Base-by-base conservation (phyloP, 2,888 invertebrate species). In the Lycaena phlaeas region DNA sequence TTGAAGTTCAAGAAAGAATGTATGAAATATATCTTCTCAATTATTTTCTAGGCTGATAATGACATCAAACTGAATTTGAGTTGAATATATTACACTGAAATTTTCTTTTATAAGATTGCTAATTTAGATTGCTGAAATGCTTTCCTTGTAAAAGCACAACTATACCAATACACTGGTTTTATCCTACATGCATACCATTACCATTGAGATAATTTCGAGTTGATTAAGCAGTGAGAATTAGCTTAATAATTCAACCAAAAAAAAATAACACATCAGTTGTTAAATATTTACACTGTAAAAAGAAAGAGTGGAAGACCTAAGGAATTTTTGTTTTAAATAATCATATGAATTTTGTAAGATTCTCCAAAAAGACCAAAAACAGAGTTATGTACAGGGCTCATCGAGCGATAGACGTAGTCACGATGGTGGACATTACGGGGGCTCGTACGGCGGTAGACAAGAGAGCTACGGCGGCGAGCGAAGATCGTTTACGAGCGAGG, bases 371-470 rank as follows among this genome's bases (percentile, higher is more conserved):
- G 74, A 68, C 63, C 61, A 68, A 68, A 74, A 70, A 59, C 12
- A 71, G 77, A 78, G 63, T 81, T 82, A 61, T 85, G 77, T 84
- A 76, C 85, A 85, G 85, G 85, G 84, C 55, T 77, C 81, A 38
- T 75, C 82, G 68, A 77, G 79, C 61, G 84, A 81, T 72, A 85
- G 85, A 82, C 79, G 85, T 71, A 85, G 85, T 72, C 82, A 86
- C 77, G 87, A 86, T 63, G 81, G 84, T 63, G 78, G 85, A 53
- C 85, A 86, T 69, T 85, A 85, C 68, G 84, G 85, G 63, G 79
- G 81, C 58, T 84, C 82, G 51, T 81, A 84, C 64, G 66, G 78
- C 65, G 67, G 85, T 64, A 86, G 88, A 58, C 87, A 87, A 75
- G 87, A 87, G 46, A 75, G 76, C 68, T 85, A 86, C 64, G 60